Evolutionary conservation across 1,140 invertebrate species (phyloP).

Genomic region (Dolichoris vasculosae): DNA sequence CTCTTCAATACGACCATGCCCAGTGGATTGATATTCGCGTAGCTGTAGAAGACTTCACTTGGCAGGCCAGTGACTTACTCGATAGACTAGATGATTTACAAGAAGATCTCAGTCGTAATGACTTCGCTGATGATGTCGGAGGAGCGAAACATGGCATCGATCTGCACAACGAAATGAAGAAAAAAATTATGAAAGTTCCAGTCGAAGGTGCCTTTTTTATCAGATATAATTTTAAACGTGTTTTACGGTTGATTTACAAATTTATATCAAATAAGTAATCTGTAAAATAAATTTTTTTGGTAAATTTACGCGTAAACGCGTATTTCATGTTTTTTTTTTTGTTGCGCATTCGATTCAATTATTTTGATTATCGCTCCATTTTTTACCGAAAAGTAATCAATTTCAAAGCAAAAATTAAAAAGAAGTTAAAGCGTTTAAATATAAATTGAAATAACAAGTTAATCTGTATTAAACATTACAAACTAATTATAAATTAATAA

Average conservation of each 20-base stretch:
- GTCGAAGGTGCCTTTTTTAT: slow-evolving; percentile 78
- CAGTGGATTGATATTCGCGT: slow-evolving; percentile 97
- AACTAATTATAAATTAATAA: neutral
- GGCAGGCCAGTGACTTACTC: slow-evolving; percentile 93
- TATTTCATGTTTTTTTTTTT: neutral
- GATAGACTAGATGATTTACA: slow-evolving; percentile 93
- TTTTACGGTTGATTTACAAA: neutral
- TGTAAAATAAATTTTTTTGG: neutral
- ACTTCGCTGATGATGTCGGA: slow-evolving; percentile 93
- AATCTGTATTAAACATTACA: neutral
- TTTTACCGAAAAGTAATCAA: neutral
- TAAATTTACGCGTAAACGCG: no score
- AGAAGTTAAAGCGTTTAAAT: neutral
- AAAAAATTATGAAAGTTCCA: slow-evolving; percentile 93
- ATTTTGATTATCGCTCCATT: neutral
- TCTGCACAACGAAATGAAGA: slow-evolving; percentile 94
- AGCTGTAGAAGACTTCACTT: slow-evolving; percentile 95
- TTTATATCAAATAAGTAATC: neutral
- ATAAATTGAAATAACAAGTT: neutral
- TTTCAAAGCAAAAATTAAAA: neutral
- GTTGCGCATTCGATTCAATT: neutral
- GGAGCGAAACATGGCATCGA: slow-evolving; percentile 93
- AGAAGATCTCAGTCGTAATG: slow-evolving; percentile 91
- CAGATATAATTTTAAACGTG: neutral
- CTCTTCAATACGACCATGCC: slow-evolving; percentile 94